Base-by-base conservation (phyloP, 2,888 invertebrate genomes). In the Campoplex capitator region DNA sequence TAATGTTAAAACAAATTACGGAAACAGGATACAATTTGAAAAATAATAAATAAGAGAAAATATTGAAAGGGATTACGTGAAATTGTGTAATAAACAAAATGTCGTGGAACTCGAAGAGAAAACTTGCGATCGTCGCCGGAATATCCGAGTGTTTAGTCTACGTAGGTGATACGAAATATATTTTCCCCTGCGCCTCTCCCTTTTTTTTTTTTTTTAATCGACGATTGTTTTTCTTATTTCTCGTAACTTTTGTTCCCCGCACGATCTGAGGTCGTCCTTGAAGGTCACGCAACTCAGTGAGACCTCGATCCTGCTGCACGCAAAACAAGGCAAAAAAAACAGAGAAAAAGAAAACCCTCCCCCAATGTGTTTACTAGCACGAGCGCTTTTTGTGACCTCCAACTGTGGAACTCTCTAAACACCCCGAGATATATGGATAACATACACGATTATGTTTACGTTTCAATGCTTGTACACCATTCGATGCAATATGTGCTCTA, bases 121-220 rank as follows among this genome's bases (percentile, higher is more conserved):
- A 93, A 90, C 89, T 94, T 88, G 93, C 93, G 90, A 93, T 94
- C 91, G 91, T 93, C 91, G 93, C 91, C 84, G 93, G 93, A 88
- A 93, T 94, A 88, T 93, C 93, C 67, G 92, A 93, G 89, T 93
- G 92, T 91, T 91, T 94, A 88, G 89, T 94, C 90, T 93, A 93
- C 91, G 94, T 94, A 92, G 91, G 94, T 93, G 86, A 70, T 23
- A 51, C 38, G 51, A 75, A 74, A 58, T 67, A 45, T 77, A 35
- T 56, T 76, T 74, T 32, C 62, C 13, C 38, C 6, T 7, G 32
- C 67, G 48, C 35, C 35, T 51, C 23, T 48, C 18, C 18, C 9
- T 23, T 16, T 9, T 35, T 7, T 62, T 42, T 16, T 51, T 42
- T 65, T 23, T 71, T 38, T 11, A 2, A 45, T 11, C 45, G 45